Evolutionary conservation across 2,888 invertebrate genomes (phyloP).

Genomic region (Euspilapteryx auroguttella): DNA sequence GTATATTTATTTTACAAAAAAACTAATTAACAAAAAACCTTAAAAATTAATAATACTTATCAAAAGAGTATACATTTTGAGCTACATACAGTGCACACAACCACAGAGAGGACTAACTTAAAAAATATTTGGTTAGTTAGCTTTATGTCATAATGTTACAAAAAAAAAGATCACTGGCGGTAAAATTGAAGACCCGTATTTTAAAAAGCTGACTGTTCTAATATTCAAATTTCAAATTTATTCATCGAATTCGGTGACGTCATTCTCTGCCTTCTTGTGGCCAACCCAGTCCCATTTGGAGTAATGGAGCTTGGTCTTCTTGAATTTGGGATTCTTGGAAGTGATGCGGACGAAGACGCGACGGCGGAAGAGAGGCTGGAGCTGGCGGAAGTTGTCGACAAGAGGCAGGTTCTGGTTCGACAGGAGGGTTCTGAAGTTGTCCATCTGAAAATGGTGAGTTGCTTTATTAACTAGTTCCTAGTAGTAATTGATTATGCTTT

Average conservation of each 20-base stretch:
- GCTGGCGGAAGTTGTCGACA: constrained; percentile 69
- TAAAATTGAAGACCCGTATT: no score
- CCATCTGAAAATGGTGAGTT: constrained; percentile 62
- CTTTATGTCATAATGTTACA: not conserved
- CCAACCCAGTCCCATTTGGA: constrained; percentile 68
- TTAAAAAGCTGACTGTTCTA: not conserved
- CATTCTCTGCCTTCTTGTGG: constrained; percentile 50
- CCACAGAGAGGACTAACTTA: constrained; percentile 7
- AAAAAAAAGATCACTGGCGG: no score
- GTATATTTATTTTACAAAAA: constrained; percentile 6
- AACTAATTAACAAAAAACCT: constrained; percentile 23
- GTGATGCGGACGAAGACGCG: constrained; percentile 68
- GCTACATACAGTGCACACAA: constrained; percentile 29
- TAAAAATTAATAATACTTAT: constrained; percentile 19
- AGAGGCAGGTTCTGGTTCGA: constrained; percentile 65
- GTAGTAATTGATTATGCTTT: no score
- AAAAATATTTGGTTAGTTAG: not conserved
- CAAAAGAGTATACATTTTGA: constrained; percentile 18
- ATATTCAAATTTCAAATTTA: constrained; percentile 12
- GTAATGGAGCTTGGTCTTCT: constrained; percentile 60
- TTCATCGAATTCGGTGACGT: constrained; percentile 46
- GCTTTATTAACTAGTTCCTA: no score
- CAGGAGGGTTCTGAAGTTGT: constrained; percentile 65
- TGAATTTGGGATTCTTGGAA: constrained; percentile 57
- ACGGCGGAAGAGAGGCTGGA: constrained; percentile 69